Percentiles rank a stretch among this genome's conserved stretches.
These are phyloP conservation scores for Ophioninae sp. DNA, from an alignment of 2,888 invertebrate species.

Conservation along the genomic window DNA sequence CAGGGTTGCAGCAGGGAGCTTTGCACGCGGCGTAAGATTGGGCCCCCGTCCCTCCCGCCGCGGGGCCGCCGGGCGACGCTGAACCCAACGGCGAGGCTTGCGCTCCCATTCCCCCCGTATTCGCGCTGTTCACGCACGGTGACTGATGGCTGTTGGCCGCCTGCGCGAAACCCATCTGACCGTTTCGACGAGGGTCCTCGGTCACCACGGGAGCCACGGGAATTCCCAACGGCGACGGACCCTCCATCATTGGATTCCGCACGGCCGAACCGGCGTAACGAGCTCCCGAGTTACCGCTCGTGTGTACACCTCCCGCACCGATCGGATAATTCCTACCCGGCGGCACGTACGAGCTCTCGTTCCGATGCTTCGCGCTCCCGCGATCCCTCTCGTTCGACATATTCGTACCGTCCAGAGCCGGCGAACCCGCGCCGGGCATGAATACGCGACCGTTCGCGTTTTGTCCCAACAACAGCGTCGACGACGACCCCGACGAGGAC, in stretches of 20 bases:
- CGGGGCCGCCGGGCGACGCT: slow-evolving; percentile 68
- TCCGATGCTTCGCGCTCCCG: slow-evolving; percentile 70
- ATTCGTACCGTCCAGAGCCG: slow-evolving; percentile 70
- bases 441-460: slow-evolving; percentile 73
- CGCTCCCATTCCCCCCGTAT: slow-evolving; percentile 31
- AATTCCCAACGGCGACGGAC: slow-evolving; percentile 66
- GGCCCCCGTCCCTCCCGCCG: slow-evolving; percentile 36
- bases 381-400: slow-evolving; percentile 68
- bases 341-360: slow-evolving; percentile 63
- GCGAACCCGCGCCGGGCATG: slow-evolving; percentile 70
- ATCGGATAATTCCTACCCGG: slow-evolving; percentile 56
- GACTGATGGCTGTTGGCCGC: slow-evolving; percentile 66
- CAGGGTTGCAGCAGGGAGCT: slow-evolving; percentile 75
- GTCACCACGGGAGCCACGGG: slow-evolving; percentile 63
- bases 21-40: slow-evolving; percentile 72
- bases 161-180: slow-evolving; percentile 69
- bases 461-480: slow-evolving; percentile 64
- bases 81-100: slow-evolving; percentile 64
- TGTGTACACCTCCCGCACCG: slow-evolving; percentile 66
- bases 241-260: slow-evolving; percentile 72
- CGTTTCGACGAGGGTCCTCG: slow-evolving; percentile 72
- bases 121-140: slow-evolving; percentile 27
- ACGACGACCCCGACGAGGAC: slow-evolving; percentile 10
- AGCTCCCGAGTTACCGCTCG: slow-evolving; percentile 63
- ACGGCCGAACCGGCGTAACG: slow-evolving; percentile 70